Percentiles rank a stretch among this genome's conserved stretches.
Evolutionary conservation across 2,113 vertebrate genomes (phyloP).

Genomic region (Corythornis madagascariensis): DNA sequence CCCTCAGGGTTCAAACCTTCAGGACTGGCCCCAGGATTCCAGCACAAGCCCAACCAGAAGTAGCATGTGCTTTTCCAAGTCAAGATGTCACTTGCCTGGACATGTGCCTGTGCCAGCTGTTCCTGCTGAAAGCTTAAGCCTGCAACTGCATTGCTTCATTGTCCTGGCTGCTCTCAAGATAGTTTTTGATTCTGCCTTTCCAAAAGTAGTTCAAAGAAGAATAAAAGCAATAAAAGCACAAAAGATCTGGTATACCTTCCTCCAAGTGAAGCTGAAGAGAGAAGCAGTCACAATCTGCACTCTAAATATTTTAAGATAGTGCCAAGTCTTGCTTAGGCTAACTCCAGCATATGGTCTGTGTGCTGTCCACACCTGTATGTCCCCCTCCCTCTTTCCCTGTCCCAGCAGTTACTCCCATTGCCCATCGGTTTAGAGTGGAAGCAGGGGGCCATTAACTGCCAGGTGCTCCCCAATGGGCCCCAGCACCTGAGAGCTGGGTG

Average conservation of each 20-base stretch:
- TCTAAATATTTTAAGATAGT: background rate
- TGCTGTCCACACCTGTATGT: rapidly evolving
- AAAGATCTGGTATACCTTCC: background rate
- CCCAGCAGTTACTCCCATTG: background rate
- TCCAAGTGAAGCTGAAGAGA: background rate
- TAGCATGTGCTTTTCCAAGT: background rate
- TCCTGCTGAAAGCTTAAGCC: background rate
- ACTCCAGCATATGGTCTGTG: background rate
- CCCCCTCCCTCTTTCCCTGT: background rate
- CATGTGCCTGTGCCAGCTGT: background rate
- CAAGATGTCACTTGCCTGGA: background rate
- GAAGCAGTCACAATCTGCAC: background rate
- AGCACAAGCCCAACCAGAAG: background rate
- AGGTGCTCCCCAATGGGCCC: background rate
- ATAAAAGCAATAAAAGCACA: background rate
- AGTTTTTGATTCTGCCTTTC: background rate
- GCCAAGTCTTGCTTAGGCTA: background rate
- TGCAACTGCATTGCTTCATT: background rate
- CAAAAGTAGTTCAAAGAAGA: background rate
- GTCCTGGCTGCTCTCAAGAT: background rate
- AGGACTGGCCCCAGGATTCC: background rate
- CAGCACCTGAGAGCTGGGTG: background rate
- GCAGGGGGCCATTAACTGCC: background rate
- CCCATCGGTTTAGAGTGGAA: background rate
- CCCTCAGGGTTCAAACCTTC: background rate